Evolutionary conservation across 2,113 vertebrate species (phyloP).

Genomic region (Limanda limanda): DNA sequence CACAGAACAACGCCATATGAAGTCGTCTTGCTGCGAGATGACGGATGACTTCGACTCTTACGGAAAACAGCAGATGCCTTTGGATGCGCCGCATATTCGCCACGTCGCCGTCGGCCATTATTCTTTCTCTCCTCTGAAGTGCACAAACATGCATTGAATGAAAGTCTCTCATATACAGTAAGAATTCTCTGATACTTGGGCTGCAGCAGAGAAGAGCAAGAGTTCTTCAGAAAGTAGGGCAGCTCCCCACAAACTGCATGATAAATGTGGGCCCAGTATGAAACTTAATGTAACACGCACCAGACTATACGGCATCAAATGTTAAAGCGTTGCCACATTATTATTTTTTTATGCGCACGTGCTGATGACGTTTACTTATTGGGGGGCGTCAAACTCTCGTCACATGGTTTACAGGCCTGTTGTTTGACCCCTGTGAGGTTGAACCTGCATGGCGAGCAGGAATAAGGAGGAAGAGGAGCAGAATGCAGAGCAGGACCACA

Average conservation of each 20-base stretch:
- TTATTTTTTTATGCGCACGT: too few species aligned
- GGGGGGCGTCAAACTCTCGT: too few species aligned
- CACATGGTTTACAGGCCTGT: too few species aligned
- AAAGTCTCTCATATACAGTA: not conserved
- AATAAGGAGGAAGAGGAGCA: too few species aligned
- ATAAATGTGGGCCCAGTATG: slow-evolving; percentile 1
- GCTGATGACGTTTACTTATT: too few species aligned
- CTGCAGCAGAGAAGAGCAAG: not conserved
- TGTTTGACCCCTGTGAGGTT: too few species aligned
- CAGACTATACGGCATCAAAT: not conserved
- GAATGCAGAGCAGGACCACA: too few species aligned
- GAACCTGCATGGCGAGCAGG: too few species aligned
- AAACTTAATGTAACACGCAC: not conserved
- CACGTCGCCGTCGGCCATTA: too few species aligned
- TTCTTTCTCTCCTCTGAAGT: too few species aligned
- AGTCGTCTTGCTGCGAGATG: slow-evolving; percentile 25
- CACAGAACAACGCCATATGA: slow-evolving; percentile 47
- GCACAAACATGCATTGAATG: too few species aligned
- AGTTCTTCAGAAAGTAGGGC: slow-evolving; percentile 28
- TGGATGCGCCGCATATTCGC: not conserved
- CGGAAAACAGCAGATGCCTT: slow-evolving; percentile 11
- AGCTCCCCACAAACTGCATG: slow-evolving; percentile 1
- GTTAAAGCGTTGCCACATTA: too few species aligned
- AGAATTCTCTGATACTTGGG: not conserved
- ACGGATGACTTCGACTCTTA: slow-evolving; percentile 43